A percentile compares a stretch with the other conserved stretches of the same genome.
phyloP scores from a whole-genome alignment of 2,113 vertebrate genomes.

The Gobiocypris rarus region DNA sequence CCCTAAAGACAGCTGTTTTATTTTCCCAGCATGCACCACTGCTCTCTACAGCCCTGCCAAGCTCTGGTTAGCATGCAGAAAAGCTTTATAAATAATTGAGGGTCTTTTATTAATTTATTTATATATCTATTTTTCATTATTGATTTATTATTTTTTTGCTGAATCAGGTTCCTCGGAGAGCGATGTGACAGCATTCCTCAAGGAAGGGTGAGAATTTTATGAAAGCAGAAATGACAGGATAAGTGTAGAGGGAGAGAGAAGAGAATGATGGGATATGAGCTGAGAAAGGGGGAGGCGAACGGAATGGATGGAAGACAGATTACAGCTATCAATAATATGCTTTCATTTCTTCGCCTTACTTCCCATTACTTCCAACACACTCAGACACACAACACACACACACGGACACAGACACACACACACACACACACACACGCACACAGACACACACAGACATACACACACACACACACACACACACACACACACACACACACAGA shows the following conservation, averaged over 20 bases:
- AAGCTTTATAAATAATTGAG: conserved; percentile 80
- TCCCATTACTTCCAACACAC: conserved; percentile 28
- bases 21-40: conserved; percentile 48
- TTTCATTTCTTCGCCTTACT: conserved; percentile 29
- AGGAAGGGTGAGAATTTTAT: conserved; percentile 4
- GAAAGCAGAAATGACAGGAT: conserved; percentile 18
- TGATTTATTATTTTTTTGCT: conserved; percentile 64
- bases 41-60: conserved; percentile 11
- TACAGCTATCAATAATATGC: conserved; percentile 46
- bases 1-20: background rate
- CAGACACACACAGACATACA: too few species aligned
- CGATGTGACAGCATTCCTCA: conserved; percentile 59
- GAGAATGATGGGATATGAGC: conserved; percentile 18
- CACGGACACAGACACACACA: too few species aligned
- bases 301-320: conserved; percentile 27
- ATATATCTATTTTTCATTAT: conserved; percentile 35
- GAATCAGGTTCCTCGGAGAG: conserved; percentile 69
- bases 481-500: too few species aligned
- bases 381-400: background rate
- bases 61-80: conserved; percentile 67
- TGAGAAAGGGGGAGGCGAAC: background rate
- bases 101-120: conserved; percentile 55
- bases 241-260: conserved; percentile 7
- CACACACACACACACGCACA: background rate
- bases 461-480: too few species aligned